Evolutionary conservation across 2,888 invertebrate species (phyloP), one percentile per base, ranked within the genome.

Genomic region (Asteroscopus sphinx): DNA sequence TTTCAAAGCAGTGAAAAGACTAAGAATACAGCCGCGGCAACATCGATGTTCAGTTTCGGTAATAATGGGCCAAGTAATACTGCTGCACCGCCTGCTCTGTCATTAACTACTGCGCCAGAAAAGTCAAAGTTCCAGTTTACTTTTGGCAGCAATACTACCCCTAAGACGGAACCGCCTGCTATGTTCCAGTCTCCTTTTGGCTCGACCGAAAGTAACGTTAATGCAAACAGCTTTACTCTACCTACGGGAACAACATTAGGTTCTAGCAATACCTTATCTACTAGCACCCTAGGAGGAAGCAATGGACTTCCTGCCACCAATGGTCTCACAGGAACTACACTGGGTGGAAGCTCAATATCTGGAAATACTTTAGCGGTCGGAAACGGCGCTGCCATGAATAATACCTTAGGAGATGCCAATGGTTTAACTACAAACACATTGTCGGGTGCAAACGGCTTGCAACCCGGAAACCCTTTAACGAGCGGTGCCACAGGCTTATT

Each of bases 91-190:
- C 60, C 75, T n/a, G 30, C 41, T 8, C 16, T 51, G 30, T 9
- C 66, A 12, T 8, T 66, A 32, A 39, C 54, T 12, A 46, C 81
- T 12, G 70, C 72, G 33, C 26, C 71, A 1, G 89, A 87, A 4
- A 87, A 86, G 52, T 83, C 87, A 0, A 86, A 86, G 58, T 90
- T 91, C 46, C 85, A 77, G 46, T 92, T 92, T 44, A 76, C 75
- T 8, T 92, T 92, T 55, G 83, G 85, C 6, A 77, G 49, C 40
- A 83, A 72, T 41, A 2, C 53, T 25, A n/a, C 51, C 0, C 15
- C 58, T n/a, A 79, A 80, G 60, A 59, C 77, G 9, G 83, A 85
- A 26, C 33, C 70, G 9, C 44, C 68, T 12, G 54, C 54, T 15
- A 11, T 59, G 45, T 76, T 64, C 37, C 69, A 76, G 15, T 55